Evolutionary conservation across 2,888 invertebrate species (phyloP).

Genomic region (Clitarchus hookeri): DNA sequence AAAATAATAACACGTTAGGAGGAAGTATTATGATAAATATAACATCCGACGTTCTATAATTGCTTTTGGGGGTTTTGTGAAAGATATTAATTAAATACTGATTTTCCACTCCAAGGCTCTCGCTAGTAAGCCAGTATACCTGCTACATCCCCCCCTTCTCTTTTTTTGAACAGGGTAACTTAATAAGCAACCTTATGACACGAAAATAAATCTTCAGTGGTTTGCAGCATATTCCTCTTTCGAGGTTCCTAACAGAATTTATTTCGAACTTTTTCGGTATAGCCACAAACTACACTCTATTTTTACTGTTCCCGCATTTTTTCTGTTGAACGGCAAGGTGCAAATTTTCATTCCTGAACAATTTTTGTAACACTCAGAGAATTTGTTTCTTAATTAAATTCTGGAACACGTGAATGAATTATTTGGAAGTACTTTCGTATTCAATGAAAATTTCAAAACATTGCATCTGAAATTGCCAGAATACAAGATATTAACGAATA

Average conservation of each 20-base stretch:
- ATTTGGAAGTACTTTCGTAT: too few species aligned
- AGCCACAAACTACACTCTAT: too few species aligned
- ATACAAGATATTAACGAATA: too few species aligned
- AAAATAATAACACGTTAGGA: neutral
- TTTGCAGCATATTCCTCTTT: neutral
- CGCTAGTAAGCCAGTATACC: neutral
- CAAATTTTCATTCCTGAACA: too few species aligned
- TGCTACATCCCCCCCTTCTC: neutral
- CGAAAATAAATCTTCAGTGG: neutral
- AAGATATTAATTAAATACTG: conserved; percentile 8
- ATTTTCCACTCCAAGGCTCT: neutral
- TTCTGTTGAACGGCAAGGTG: too few species aligned
- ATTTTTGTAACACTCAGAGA: too few species aligned
- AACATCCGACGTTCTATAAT: neutral
- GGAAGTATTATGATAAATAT: conserved; percentile 3
- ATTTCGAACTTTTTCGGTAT: neutral
- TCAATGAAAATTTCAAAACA: too few species aligned
- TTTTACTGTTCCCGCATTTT: too few species aligned
- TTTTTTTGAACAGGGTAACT: neutral
- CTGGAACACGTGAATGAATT: too few species aligned
- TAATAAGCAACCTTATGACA: conserved; percentile 14
- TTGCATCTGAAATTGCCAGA: too few species aligned
- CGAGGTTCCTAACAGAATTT: neutral
- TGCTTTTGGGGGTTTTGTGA: neutral
- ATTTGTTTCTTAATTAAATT: too few species aligned